Evolutionary conservation across 2,888 invertebrate species (phyloP).

Genomic region (Chironomus riparius): DNA sequence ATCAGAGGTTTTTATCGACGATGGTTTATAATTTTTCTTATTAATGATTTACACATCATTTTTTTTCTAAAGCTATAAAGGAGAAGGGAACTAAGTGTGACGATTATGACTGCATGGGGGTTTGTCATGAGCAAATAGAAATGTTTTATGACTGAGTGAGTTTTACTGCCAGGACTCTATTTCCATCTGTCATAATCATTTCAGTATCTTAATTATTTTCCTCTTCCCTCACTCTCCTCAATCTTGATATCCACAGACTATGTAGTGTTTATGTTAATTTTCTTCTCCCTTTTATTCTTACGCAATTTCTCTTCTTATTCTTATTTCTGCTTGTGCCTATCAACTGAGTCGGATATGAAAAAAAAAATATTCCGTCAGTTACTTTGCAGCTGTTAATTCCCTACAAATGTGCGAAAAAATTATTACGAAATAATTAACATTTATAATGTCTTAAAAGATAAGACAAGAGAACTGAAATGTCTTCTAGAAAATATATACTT

Average conservation of each 20-base stretch:
- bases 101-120: background rate
- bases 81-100: background rate
- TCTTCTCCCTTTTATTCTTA: background rate
- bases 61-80: too few relatives aligned
- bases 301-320: too few relatives aligned
- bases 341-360: background rate
- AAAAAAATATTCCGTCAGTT: background rate
- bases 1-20: constrained; percentile 26
- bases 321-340: too few relatives aligned
- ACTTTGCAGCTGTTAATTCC: background rate
- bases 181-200: constrained; percentile 5
- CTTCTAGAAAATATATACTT: too few relatives aligned
- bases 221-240: background rate
- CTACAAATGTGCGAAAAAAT: background rate
- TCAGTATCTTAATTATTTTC: background rate
- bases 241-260: too few relatives aligned
- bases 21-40: constrained; percentile 20
- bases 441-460: background rate
- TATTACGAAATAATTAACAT: background rate
- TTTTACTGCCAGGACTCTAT: background rate
- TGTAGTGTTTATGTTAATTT: background rate
- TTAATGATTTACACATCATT: background rate
- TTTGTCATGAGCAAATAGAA: background rate
- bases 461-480: background rate
- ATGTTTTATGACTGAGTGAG: background rate